Percentiles rank a stretch among this genome's conserved stretches.
These are phyloP conservation scores for Sternotherus odoratus DNA, from an alignment of 2,797 vertebrate species.

Conservation along the genomic window DNA sequence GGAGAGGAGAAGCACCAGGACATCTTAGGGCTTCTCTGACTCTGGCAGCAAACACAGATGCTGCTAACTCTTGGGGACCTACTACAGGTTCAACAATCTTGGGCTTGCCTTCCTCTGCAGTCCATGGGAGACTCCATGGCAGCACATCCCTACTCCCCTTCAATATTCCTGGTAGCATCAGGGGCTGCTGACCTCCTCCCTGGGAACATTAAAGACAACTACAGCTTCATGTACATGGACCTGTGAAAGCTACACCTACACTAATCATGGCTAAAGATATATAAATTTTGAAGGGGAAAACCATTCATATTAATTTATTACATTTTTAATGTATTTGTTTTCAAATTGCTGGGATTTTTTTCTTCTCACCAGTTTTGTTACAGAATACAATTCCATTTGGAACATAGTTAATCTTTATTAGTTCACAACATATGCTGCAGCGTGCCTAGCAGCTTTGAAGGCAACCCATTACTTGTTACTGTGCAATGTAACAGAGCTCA, in stretches of 20 bases:
- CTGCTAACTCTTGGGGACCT: not conserved
- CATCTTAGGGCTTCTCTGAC: not conserved
- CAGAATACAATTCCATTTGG: not conserved
- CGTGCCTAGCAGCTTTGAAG: not conserved
- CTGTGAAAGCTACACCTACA: too few relatives aligned
- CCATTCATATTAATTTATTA: not conserved
- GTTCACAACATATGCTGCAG: not conserved
- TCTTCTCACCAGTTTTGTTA: not conserved
- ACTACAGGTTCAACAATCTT: not conserved
- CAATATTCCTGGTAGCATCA: not conserved
- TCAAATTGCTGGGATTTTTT: not conserved
- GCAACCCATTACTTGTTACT: not conserved
- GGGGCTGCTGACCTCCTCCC: not conserved
- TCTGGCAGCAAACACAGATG: not conserved
- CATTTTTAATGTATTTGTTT: not conserved
- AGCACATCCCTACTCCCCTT: not conserved
- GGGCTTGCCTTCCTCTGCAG: not conserved
- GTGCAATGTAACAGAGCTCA: not conserved
- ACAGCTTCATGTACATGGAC: not conserved
- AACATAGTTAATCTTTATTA: not conserved
- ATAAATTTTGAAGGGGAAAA: too few relatives aligned
- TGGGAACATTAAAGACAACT: not conserved
- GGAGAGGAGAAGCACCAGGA: not conserved
- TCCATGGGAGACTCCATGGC: not conserved
- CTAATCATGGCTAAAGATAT: too few relatives aligned